A percentile compares a stretch with the other conserved stretches of the same genome.
Evolutionary conservation across 2,113 vertebrate species (phyloP).

Genomic region (Empidonax traillii): DNA sequence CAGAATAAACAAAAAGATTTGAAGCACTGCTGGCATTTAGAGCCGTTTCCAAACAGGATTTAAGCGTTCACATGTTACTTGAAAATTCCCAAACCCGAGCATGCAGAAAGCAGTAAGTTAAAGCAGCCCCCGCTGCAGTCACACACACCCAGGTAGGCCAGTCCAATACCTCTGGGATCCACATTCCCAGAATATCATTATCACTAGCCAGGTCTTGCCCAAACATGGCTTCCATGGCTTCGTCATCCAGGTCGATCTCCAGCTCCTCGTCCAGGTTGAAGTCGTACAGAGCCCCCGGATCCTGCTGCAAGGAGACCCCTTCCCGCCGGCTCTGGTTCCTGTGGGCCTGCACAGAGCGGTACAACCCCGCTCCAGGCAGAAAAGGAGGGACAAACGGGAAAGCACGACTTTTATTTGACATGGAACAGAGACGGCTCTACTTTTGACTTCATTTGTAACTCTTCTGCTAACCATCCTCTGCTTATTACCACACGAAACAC

Average conservation of each 20-base stretch:
- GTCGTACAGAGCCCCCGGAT: slow-evolving; percentile 89
- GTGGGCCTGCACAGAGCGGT: slow-evolving; percentile 96
- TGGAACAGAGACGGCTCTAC: not conserved
- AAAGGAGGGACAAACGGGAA: not conserved
- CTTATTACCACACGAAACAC: not conserved
- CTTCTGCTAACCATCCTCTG: not conserved
- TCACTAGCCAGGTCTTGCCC: slow-evolving; percentile 94
- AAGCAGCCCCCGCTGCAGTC: slow-evolving; percentile 88
- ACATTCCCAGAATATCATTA: slow-evolving; percentile 99
- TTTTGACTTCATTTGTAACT: not conserved
- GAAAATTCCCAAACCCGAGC: not conserved
- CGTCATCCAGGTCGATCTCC: slow-evolving; percentile 97
- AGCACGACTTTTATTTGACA: slow-evolving; percentile 62
- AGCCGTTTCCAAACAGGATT: not conserved
- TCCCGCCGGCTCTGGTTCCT: slow-evolving; percentile 92
- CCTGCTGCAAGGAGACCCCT: slow-evolving; percentile 86
- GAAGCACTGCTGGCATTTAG: not conserved
- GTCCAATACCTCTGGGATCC: slow-evolving; percentile 99
- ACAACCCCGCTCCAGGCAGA: slow-evolving; percentile 84
- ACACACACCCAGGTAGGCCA: slow-evolving; percentile 99
- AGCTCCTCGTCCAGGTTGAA: slow-evolving; percentile 97
- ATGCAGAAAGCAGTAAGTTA: slow-evolving; percentile 69
- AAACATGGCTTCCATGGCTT: slow-evolving; percentile 99
- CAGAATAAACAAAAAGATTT: not conserved
- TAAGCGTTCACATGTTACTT: not conserved